Evolutionary conservation across 2,797 vertebrate genomes (phyloP).

Genomic region (Heterohyrax brucei): DNA sequence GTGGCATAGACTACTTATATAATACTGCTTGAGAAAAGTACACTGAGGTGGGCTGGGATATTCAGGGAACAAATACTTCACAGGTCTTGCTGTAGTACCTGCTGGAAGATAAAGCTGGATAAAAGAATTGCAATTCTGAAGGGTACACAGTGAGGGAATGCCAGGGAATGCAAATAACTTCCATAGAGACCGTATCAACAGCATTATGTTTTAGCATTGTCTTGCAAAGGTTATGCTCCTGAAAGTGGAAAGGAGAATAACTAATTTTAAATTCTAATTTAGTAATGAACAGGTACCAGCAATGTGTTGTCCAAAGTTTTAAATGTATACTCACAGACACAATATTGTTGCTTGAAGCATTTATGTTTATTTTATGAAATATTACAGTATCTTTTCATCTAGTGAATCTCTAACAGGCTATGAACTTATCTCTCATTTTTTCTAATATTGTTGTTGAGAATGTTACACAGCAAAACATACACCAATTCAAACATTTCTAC

Average conservation of each 20-base stretch:
- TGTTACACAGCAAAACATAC: no score
- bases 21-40: neutral
- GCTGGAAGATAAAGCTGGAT: neutral
- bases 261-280: neutral
- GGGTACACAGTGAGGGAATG: neutral
- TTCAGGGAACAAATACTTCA: neutral
- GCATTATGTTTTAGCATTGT: neutral
- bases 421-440: no score
- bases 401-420: neutral
- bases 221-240: neutral
- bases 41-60: neutral
- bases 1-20: neutral
- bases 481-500: no score
- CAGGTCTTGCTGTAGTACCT: neutral
- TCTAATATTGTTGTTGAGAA: no score
- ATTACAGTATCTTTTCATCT: neutral
- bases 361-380: neutral
- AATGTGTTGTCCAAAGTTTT: neutral
- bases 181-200: neutral
- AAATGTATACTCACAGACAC: neutral
- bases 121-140: neutral
- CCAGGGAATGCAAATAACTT: neutral
- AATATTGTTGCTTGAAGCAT: neutral
- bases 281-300: neutral
- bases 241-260: neutral